Conservation (phyloP, 2,888 invertebrate genomes). For the Syrphus vitripennis region DNA sequence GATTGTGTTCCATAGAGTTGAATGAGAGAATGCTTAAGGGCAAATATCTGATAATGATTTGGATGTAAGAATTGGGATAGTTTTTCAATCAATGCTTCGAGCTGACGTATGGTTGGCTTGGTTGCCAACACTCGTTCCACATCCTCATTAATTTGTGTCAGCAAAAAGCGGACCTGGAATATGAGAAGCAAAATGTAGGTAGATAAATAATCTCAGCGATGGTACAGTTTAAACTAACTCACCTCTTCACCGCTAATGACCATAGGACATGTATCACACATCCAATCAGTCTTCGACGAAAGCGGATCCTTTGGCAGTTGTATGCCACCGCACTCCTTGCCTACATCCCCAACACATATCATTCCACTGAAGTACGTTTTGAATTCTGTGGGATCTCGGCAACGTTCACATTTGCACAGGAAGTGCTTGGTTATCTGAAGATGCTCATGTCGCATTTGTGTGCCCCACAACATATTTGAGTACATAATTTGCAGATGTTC, state of each 20-base stretch:
- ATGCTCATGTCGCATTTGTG: conserved; percentile 90
- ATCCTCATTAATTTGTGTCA: conserved; percentile 89
- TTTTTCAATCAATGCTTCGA: conserved; percentile 86
- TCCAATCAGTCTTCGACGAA: conserved; percentile 88
- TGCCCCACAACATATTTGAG: conserved; percentile 94
- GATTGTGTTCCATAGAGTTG: conserved; percentile 89
- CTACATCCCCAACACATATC: conserved; percentile 82
- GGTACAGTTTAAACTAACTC: too few species aligned
- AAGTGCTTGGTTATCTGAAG: conserved; percentile 91
- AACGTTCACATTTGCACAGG: conserved; percentile 87
- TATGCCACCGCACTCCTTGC: conserved; percentile 84
- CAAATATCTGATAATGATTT: conserved; percentile 91
- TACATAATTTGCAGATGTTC: conserved; percentile 92
- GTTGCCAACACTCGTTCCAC: conserved; percentile 85
- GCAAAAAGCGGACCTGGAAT: conserved; percentile 82
- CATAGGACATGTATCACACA: conserved; percentile 87
- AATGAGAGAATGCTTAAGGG: conserved; percentile 90
- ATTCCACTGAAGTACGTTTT: conserved; percentile 85
- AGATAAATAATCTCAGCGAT: not conserved
- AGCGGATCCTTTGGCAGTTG: conserved; percentile 88
- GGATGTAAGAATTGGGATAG: conserved; percentile 90
- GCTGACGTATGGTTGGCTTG: conserved; percentile 83
- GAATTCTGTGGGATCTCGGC: conserved; percentile 90
- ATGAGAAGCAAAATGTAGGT: not conserved
- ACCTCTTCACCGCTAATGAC: conserved; percentile 86